Evolutionary conservation across 2,797 vertebrate genomes (phyloP), one percentile per base, ranked within the genome.

Genomic region (Hippocampus kuda): DNA sequence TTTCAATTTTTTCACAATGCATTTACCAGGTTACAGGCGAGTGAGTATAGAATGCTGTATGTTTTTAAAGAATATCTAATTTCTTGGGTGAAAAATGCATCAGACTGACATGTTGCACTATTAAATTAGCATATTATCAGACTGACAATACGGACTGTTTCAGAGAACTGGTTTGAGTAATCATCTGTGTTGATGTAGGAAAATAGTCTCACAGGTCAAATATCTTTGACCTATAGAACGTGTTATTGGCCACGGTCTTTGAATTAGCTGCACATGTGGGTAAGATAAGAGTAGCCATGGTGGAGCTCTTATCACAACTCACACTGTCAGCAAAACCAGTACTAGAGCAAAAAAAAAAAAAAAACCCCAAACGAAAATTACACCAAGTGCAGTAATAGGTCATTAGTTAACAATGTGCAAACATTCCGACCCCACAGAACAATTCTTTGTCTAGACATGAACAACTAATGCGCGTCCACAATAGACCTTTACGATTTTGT

Each of bases 261-360:
- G 81, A 84, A 86, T 88, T 81, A 84, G 85, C 79, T 71, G 68
- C 84, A 83, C 86, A 85, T 86, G 81, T 81, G 84, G 82, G 83
- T 82, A 77, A 72, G 78, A 59, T 83, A 81, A 83, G 81, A 79
- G 83, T 70, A 71, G 74, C 77, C 84, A 77, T 70, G 76, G 68
- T 34, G 84, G 80, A 78, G 81, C 81, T 69, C 81, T 85, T 84
- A 84, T 85, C 83, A 57, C 79, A 81, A 77, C 74, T 75, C 70
- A 69, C 82, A 71, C 53, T 66, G 83, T 88, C 84, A 87, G 85
- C 86, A 83, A 81, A 87, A 82, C 18, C 62, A 74, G 72, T 65
- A 16, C 10, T 18, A 71, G 56, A 80, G 30, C 11, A 2, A 34
- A 75, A 81, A 86, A 79, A 71, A 75, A 38, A 76, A n/a, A 13